These are phyloP conservation scores for Tachina fera DNA, from an alignment of 2,888 invertebrate species.

Conservation along the genomic window DNA sequence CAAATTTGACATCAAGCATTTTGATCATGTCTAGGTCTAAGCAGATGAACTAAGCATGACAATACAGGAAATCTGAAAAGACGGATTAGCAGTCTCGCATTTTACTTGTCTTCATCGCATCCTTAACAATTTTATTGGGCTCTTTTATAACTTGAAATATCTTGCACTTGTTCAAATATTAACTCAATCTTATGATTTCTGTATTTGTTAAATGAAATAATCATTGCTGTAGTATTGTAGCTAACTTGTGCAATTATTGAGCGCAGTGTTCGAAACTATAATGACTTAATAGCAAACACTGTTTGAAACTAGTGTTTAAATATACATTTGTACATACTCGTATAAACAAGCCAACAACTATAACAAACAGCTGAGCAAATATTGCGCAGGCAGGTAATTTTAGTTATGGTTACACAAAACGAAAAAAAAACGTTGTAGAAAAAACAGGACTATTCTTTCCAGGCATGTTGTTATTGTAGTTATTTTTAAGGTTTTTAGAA, in stretches of 20 bases:
- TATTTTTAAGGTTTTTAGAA: constrained; percentile 44
- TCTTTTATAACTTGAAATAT: too few relatives aligned
- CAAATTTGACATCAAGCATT: too few relatives aligned
- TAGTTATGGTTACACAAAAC: constrained; percentile 69
- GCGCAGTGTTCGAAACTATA: constrained; percentile 32
- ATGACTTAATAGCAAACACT: constrained; percentile 63
- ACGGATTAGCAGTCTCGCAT: too few relatives aligned
- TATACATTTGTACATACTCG: background rate
- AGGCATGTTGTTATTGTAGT: constrained; percentile 48
- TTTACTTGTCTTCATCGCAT: too few relatives aligned
- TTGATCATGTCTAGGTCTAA: too few relatives aligned
- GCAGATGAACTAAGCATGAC: too few relatives aligned
- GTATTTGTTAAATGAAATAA: too few relatives aligned
- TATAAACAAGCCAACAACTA: constrained; percentile 44
- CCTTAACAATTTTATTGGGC: too few relatives aligned
- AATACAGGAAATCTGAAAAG: too few relatives aligned
- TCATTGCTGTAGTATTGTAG: too few relatives aligned
- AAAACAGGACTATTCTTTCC: constrained; percentile 45
- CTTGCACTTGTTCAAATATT: too few relatives aligned
- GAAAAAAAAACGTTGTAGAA: constrained; percentile 16
- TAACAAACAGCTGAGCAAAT: constrained; percentile 59
- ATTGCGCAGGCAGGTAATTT: constrained; percentile 71
- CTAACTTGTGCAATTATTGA: constrained; percentile 9
- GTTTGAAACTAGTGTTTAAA: constrained; percentile 37
- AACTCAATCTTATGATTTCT: too few relatives aligned